phyloP scores from a whole-genome alignment of 2,113 vertebrate genomes.

The Cranoglanis bouderius region DNA sequence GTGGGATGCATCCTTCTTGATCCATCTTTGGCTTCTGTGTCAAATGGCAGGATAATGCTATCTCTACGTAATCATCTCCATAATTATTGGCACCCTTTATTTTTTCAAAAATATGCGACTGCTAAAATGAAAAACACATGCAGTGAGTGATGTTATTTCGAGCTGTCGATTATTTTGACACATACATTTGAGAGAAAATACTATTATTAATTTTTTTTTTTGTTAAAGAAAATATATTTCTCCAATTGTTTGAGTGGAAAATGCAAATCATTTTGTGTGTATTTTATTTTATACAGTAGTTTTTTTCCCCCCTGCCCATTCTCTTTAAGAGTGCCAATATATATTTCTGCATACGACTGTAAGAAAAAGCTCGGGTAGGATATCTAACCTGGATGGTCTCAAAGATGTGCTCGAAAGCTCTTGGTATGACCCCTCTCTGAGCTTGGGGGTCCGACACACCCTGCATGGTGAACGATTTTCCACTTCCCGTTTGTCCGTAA shows the following conservation, averaged over 20 bases:
- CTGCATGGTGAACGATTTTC: slow-evolving; percentile 92
- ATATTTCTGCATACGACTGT: background rate
- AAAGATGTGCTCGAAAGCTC: slow-evolving; percentile 87
- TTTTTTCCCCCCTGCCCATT: background rate
- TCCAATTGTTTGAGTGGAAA: background rate
- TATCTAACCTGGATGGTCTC: slow-evolving; percentile 83
- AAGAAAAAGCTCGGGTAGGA: background rate
- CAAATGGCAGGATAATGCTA: background rate
- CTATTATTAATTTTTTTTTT: background rate
- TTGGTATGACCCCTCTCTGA: slow-evolving; percentile 83
- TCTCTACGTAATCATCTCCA: background rate
- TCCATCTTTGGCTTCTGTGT: background rate
- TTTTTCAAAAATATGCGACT: background rate
- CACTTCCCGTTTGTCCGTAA: slow-evolving; percentile 88
- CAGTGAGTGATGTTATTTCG: background rate
- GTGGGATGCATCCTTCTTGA: background rate
- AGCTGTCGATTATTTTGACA: background rate
- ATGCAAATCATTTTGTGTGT: background rate
- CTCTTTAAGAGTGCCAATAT: background rate
- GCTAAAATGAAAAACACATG: background rate
- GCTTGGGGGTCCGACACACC: slow-evolving; percentile 73
- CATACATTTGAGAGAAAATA: background rate
- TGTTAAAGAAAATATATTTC: background rate
- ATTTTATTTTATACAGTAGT: background rate
- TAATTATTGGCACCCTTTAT: background rate